Evolutionary conservation across 2,888 invertebrate species (phyloP), one percentile per base, ranked within the genome.

Genomic region (Aspidiotus rigidus): DNA sequence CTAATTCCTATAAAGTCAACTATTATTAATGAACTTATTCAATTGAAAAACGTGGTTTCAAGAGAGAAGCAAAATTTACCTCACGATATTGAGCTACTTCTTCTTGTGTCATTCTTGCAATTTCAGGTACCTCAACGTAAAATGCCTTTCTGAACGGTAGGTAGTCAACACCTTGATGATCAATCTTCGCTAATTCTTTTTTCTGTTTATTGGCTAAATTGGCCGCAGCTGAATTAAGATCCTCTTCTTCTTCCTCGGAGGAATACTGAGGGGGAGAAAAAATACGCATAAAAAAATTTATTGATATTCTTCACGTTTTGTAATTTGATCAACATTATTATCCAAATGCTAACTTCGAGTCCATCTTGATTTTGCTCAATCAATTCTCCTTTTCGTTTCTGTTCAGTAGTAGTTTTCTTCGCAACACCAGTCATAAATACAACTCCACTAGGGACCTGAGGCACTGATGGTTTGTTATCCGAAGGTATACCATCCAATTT

Each of bases 331-430:
- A 28, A 28, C 28, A 28, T 3, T 28, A 56, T 53, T 10, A 28
- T 28, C 28, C 28, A 28, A 16, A 7, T 39, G 59, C 40, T 40
- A 75, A 82, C 82, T 78, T 85, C 99, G 72, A 98, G 80, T 0
- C 93, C 95, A 78, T 99, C 98, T 79, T 96, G 94, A 80, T 99
- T 97, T 77, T 96, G 97, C 79, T 99, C 97, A 76, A 99, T 94
- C n/a, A 99, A 81, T 79, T 99, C 98, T 67, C 99, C 99, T 77
- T 97, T 96, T 74, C 90, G 86, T 74, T 87, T 87, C 40, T 83
- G 82, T 44, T 84, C 82, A 57, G 75, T 75, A 6, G 71, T 71
- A 72, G 86, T 86, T 75, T 89, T 89, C 77, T 93, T 93, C 0
- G 91, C 90, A 7, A 90, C 86, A 7, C 92, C 92, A 0, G 90